Evolutionary conservation across 2,113 vertebrate genomes (phyloP).

Genomic region (Montifringilla adamsi): DNA sequence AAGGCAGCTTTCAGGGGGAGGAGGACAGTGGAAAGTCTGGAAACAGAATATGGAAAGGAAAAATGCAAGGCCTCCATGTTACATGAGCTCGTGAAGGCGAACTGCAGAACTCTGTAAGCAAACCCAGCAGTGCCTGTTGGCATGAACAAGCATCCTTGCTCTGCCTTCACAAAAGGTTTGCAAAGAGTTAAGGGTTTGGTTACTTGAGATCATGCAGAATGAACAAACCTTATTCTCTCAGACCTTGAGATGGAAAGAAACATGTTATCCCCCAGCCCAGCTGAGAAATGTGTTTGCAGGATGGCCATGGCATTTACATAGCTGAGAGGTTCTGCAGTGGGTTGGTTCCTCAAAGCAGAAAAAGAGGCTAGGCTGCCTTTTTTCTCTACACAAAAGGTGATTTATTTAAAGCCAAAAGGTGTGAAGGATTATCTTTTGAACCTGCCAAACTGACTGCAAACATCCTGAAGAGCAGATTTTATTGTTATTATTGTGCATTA

Average conservation of each 20-base stretch:
- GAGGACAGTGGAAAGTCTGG: constrained; percentile 11
- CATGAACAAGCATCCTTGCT: not conserved
- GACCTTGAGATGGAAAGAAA: not conserved
- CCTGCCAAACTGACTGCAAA: constrained; percentile 8
- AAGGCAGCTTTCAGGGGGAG: not conserved
- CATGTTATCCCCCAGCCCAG: not conserved
- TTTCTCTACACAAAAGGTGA: not conserved
- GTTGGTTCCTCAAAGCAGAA: not conserved
- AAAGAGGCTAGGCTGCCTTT: not conserved
- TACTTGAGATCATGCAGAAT: not conserved
- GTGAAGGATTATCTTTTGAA: constrained; percentile 42
- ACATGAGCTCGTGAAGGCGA: not conserved
- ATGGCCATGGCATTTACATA: not conserved
- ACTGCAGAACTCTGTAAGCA: not conserved
- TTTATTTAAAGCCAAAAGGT: constrained; percentile 33
- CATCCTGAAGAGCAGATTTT: not conserved
- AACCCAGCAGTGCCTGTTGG: not conserved
- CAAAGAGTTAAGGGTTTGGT: not conserved
- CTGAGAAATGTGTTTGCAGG: not conserved
- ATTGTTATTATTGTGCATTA: not conserved
- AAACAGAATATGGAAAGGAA: constrained; percentile 26
- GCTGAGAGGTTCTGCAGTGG: not conserved
- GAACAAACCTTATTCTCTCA: not conserved
- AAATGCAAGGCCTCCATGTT: not conserved
- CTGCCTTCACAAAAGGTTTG: not conserved